Evolutionary conservation across 1,140 invertebrate genomes (phyloP), one percentile per base, ranked within the genome.

Genomic region (Diprion similis): DNA sequence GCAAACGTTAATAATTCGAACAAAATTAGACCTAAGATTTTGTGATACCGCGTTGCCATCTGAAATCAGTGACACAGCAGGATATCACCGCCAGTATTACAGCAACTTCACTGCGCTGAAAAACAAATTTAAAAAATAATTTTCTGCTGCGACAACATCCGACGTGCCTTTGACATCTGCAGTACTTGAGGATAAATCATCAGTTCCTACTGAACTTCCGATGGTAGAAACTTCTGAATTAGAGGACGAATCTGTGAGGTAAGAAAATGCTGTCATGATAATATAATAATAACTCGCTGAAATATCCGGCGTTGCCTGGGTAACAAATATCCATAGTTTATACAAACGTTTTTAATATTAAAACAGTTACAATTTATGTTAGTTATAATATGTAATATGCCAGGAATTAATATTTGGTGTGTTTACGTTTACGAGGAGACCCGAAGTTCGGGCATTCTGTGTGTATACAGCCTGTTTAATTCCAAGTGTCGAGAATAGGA

Each of bases 31-130:
- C 48, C 48, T 51, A 15, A 51, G 15, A 51, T 51, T 51, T 51
- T 51, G 48, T 51, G 48, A 51, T 51, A 51, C 48, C 48, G 48
- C 48, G 48, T 51, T 51, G 48, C 48, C 48, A 51, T 51, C 48
- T 51, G 48, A 10, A 15, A 15, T 51, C 48, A 51, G 48, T 51
- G 48, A 51, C 48, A 51, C 48, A 15, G 48, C 48, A 51, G 48
- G 48, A 51, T 51, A 51, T 51, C 48, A 51, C 48, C 48, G 48
- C 48, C 48, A 51, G 48, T 51, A 15, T 51, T 51, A 51, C 48
- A 51, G 48, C 15, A 51, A 51, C 15, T 51, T 51, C 48, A 51
- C 48, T 51, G 48, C 48, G 15, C 48, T 51, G 15, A 51, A 51
- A 51, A 51, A 15, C 48, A 51, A 51, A 51, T 51, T 51, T 15